Evolutionary conservation across 2,888 invertebrate genomes (phyloP), one percentile per base, ranked within the genome.

Genomic region (Disparrhopalites patrizii): DNA sequence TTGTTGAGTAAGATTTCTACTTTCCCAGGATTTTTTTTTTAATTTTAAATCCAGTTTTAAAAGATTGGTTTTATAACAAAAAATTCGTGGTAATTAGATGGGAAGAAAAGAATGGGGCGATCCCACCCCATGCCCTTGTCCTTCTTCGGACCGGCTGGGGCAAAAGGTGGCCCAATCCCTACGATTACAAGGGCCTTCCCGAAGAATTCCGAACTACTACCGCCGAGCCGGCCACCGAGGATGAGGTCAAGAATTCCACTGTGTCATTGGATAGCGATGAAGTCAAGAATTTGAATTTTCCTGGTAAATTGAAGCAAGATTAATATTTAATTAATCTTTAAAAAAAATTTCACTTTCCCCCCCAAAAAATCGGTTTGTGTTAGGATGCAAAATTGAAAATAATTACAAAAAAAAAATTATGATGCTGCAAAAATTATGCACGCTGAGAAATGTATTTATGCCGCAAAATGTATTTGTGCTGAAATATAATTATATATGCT

Each of bases 81-180:
- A n/a, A n/a, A n/a, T n/a, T n/a, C n/a, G 43, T n/a, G n/a, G 25
- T 31, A 25, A 27, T 8, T 7, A 73, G 72, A 40, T 73, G 72
- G 72, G 73, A 73, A 55, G 3, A 20, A 10, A 67, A 62, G 13
- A 60, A 72, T 50, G 73, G 73, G 4, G 28, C 56, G 25, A 70
- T 73, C 40, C 73, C 73, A 2, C 67, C 65, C n/a, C 28, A 62
- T 7, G 52, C 71, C 1, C 55, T 72, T 1, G 73, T 73, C 1
- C 61, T 73, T 0, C 23, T 73, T 0, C 20, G 69, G 40, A 71
- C 72, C 4, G 70, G 72, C 13, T 71, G 69, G 69, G 67, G 66
- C 2, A 25, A 38, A 1, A 52, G 65, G 2, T 72, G 68, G 68
- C 52, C 28, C 2, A 66, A 67, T 40, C 25, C 31, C 4, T 55